phyloP scores from a whole-genome alignment of 2,888 invertebrate species.

The Helicoverpa assulta region DNA sequence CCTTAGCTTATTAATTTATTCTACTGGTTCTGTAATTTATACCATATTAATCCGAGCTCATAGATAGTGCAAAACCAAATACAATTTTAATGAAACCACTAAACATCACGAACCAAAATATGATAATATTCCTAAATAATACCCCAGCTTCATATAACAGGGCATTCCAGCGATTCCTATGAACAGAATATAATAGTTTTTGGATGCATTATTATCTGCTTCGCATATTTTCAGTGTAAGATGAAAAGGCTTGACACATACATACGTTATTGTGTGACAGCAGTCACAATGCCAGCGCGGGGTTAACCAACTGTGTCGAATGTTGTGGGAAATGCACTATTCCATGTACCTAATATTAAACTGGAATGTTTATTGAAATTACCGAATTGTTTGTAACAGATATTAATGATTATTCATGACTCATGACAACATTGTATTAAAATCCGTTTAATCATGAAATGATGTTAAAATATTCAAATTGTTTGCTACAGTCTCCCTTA shows the following conservation, averaged over 20 bases:
- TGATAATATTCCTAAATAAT: neutral
- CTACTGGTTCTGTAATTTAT: too few species aligned
- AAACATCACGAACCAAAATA: neutral
- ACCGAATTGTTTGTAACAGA: neutral
- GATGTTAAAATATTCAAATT: neutral
- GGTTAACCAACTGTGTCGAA: conserved; percentile 36
- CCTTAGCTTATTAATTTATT: too few species aligned
- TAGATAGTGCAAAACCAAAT: neutral
- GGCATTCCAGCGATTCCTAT: neutral
- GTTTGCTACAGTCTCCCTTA: conserved; percentile 16
- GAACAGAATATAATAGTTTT: neutral
- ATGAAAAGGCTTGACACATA: conserved; percentile 67
- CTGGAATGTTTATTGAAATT: conserved; percentile 10
- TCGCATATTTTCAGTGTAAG: conserved; percentile 59
- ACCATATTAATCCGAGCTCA: neutral
- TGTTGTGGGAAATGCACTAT: conserved; percentile 4
- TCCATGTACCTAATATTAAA: conserved; percentile 3
- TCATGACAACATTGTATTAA: neutral
- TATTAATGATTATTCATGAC: neutral
- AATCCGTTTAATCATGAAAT: neutral
- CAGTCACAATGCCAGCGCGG: conserved; percentile 47
- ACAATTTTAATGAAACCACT: neutral
- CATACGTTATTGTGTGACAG: conserved; percentile 32
- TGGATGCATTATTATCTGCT: conserved; percentile 24
- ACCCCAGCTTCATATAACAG: neutral